Base-by-base conservation (phyloP, 1,140 invertebrate species). In the Drosophila ficusphila region DNA sequence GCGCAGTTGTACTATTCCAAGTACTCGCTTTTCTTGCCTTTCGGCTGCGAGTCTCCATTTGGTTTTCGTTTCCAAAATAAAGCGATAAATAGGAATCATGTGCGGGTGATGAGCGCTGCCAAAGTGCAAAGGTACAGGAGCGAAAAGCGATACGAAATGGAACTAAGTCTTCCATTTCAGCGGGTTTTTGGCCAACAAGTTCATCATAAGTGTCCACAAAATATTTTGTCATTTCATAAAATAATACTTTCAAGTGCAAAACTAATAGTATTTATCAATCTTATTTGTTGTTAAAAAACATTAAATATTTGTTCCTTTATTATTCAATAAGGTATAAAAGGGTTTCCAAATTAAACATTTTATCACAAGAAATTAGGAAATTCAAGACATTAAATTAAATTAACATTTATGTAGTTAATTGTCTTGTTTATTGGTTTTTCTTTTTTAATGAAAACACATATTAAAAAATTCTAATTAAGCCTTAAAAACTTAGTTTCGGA, bases 51-150 rank as follows among this genome's bases (percentile, higher is more conserved):
- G 31, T 33, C 16, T 39, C 29, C 8, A 14, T 53, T 67, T 21
- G 23, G 14, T 36, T 31, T 41, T 69, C 18, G 41, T 18, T 56
- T 41, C 41, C 56, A 23, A 67, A 41, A 68, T 67, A 21, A 3
- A 21, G 12, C 33, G 21, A 60, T 33, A 42, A 42, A 6, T 33
- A 25, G 29, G 16, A 53, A 36, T 38, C 11, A 44, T 25, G 14
- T 18, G 9, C 16, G 6, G 14, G 33, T 6, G 5, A 56, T 38
- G 39, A 3, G 6, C 36, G 42, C n/a, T n/a, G 7, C 9, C 27
- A 5, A 12, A n/a, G 39, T 7, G 18, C 18, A n/a, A n/a, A 14
- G 19, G 19, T 23, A 8, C 21, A 42, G 19, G 11, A 42, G 41
- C n/a, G 19, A n/a, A 9, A 41, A 42, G 19, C 9, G 27, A 12